Conservation (phyloP, 2,888 invertebrate species). For the Rhagophthalmus giganteus region DNA sequence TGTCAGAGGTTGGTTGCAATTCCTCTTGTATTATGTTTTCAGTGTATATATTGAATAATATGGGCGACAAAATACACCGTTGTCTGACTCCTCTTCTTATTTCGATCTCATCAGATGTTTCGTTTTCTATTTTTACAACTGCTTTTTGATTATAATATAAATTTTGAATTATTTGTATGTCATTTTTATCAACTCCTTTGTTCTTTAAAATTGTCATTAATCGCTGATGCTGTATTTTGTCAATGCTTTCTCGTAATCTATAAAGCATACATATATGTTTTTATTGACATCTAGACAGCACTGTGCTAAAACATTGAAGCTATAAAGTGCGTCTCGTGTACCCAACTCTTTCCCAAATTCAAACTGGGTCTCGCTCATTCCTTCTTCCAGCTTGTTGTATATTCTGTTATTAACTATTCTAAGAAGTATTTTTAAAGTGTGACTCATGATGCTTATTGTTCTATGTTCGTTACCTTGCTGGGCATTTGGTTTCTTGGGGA, state of each 20-base stretch:
- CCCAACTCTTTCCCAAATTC: neutral
- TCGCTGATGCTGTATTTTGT: neutral
- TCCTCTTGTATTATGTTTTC: too few relatives aligned
- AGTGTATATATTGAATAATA: neutral
- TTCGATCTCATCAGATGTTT: conserved; percentile 1
- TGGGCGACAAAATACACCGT: neutral
- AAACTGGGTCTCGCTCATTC: neutral
- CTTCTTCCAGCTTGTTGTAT: neutral
- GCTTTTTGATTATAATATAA: conserved; percentile 1
- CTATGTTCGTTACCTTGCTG: neutral
- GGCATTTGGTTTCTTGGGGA: neutral
- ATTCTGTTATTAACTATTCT: neutral
- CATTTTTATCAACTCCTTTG: neutral
- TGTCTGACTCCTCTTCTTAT: conserved; percentile 1
- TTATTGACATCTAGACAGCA: neutral
- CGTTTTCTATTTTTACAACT: neutral
- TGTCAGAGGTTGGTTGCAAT: too few relatives aligned
- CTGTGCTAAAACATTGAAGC: neutral
- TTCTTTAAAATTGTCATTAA: neutral
- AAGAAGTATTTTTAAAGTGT: neutral
- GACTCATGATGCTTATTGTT: neutral
- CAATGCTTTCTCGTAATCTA: neutral
- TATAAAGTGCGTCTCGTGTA: too few relatives aligned
- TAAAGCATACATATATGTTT: neutral
- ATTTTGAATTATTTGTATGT: neutral